These are phyloP conservation scores for Chironomus riparius DNA, from an alignment of 2,888 invertebrate species.

Conservation along the genomic window DNA sequence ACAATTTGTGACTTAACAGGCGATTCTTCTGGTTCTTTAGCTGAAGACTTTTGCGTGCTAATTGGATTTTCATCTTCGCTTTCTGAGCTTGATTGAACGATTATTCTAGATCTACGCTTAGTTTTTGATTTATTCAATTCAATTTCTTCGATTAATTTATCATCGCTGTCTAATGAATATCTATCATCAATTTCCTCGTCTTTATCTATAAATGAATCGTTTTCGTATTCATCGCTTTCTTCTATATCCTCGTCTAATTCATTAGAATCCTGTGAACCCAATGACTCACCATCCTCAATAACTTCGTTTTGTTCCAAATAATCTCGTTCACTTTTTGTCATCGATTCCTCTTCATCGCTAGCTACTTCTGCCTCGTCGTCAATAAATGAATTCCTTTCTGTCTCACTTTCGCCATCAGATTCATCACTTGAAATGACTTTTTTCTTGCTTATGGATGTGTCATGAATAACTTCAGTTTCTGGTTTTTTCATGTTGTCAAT, in stretches of 20 bases:
- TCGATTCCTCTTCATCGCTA: conserved; percentile 35
- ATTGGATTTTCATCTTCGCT: not conserved
- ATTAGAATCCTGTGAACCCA: conserved; percentile 42
- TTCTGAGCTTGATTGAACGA: not conserved
- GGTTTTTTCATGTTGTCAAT: not conserved
- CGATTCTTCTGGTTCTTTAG: not conserved
- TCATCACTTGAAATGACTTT: conserved; percentile 21
- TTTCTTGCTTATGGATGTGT: not conserved
- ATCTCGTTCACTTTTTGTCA: conserved; percentile 44
- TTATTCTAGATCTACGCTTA: conserved; percentile 2
- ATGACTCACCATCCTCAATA: conserved; percentile 45
- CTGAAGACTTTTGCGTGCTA: not conserved
- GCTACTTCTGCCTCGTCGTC: conserved; percentile 35
- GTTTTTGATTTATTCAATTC: not conserved
- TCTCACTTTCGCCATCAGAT: conserved; percentile 28
- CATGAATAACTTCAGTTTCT: not conserved
- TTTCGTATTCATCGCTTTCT: conserved; percentile 40
- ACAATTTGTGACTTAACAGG: not conserved
- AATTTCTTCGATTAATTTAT: not conserved
- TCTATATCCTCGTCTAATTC: conserved; percentile 41
- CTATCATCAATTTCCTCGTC: conserved; percentile 37
- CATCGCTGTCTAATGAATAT: not conserved
- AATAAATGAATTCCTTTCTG: conserved; percentile 31
- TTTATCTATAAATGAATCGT: conserved; percentile 49
- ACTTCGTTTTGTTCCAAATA: conserved; percentile 47